Base-by-base conservation (phyloP, 2,113 vertebrate genomes). In the Tetrao urogallus region DNA sequence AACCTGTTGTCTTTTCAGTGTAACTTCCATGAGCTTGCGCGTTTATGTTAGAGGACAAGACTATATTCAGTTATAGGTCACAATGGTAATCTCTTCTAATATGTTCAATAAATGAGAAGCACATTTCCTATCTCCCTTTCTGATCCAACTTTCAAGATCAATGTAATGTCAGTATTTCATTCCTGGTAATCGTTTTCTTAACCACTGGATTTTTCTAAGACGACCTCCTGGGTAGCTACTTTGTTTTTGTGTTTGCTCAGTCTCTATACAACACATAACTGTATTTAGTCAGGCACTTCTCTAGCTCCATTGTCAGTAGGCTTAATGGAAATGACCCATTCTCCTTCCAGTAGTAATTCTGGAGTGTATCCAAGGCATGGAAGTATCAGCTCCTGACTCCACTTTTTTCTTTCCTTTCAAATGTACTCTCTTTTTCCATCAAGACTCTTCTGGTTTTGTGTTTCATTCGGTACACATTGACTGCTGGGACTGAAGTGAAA, bases 91-190 rank as follows among this genome's bases (percentile, higher is more conserved):
- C 58, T 25, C 25, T 94, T 81, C 81, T 72, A 93, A 89, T 82
- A 73, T 5, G 45, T 82, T 24, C 32, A 22, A 50, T 88, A 63
- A 10, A 70, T 38, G 58, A 89, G 13, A 34, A 89, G 48, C 61
- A 81, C 8, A 40, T 66, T 22, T 75, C 63, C 36, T 74, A 88
- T 79, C 84, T 84, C 48, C n/a, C 58, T 48, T 88, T 86, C 60
- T 79, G 72, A 89, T 93, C 25, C 82, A 88, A 50, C 32, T 88
- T 91, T 94, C 89, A 94, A 95, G 73, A 91, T 27, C 88, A 48
- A 72, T 19, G n/a, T 73, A 76, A 67, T 91, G 82, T 66, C 79
- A 84, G 25, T 67, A 79, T 57, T 94, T 76, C 14, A 72, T 76
- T 88, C 38, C 71, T 76, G 66, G 40, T 71, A 89, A 88, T 86